Base-by-base conservation (phyloP, 1,140 invertebrate genomes). In the Thalassaphorura encarpata region DNA sequence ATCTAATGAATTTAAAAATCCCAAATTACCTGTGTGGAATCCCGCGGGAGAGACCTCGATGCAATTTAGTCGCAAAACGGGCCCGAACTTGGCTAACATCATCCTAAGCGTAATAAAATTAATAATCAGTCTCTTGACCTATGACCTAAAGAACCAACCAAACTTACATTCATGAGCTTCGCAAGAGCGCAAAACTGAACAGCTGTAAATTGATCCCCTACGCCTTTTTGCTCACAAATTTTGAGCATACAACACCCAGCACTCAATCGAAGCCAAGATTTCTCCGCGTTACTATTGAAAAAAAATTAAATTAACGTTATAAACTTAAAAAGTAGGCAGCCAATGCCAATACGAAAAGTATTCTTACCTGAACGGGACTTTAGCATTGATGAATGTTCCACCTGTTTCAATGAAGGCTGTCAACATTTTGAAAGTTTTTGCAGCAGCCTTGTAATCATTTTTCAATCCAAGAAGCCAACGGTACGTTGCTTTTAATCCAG, bases 191-290 rank as follows among this genome's bases (percentile, higher is more conserved):
- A 93, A 74, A 94, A 97, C 73, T 97, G 93, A 67, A 95, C 90
- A 1, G 87, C 83, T 11, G 84, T 89, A 66, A 91, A 91, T 68
- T 95, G 87, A 73, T 97, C 92, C 18, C 90, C 88, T 42, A 95
- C 93, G 54, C 87, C 89, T 70, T 92, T 92, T 68, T 95, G 90
- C 69, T 97, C 91, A 72, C 89, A 93, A 36, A 97, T 86, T 73
- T 97, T 97, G 23, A 98, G 71, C 85, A 97, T 95, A 16, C 90
- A 90, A 69, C 85, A 88, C 24, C 91, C 93, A 27, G 94, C 92
- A 19, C 87, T 82, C 4, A 96, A 72, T 53, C 93, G 78, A 28
- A 98, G 69, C 80, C 92, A 89, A 8, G 92, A 87, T 81, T 91
- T 90, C 73, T 98, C 94, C 21, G 88, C 85, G 69, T 76, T 88